Conservation (phyloP, 2,797 vertebrate genomes). For the Labroides dimidiatus region DNA sequence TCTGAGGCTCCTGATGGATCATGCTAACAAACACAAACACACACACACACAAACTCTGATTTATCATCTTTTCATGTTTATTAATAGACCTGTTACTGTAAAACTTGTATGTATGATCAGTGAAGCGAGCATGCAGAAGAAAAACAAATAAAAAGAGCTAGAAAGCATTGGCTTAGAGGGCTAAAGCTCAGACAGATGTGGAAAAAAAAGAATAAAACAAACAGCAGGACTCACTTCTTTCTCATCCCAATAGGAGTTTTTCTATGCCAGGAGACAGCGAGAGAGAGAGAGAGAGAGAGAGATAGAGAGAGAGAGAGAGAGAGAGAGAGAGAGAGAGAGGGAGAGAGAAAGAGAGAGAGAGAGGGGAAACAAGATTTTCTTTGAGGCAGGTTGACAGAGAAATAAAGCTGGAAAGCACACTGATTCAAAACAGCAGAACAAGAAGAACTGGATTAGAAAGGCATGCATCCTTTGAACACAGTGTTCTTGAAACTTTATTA, state of each 20-base stretch:
- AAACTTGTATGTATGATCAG: neutral
- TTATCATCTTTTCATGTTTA: constrained; percentile 1
- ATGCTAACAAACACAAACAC: constrained; percentile 76
- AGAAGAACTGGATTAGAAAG: constrained; percentile 22
- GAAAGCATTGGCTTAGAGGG: constrained; percentile 35
- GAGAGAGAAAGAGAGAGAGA: constrained; percentile 74
- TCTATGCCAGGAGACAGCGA: constrained; percentile 81
- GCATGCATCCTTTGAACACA: constrained; percentile 16
- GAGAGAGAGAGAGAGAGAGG: constrained; percentile 74
- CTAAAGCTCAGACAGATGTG: constrained; percentile 52
- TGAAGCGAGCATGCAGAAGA: constrained; percentile 44
- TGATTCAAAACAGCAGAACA: constrained; percentile 39
- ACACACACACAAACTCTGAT: constrained; percentile 14
- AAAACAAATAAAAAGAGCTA: constrained; percentile 8
- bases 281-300: constrained; percentile 72
- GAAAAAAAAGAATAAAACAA: constrained; percentile 63
- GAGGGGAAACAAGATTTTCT: constrained; percentile 74
- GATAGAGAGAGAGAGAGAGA: constrained; percentile 70
- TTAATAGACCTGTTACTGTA: neutral
- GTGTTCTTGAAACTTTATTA: neutral
- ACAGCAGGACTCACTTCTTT: constrained; percentile 86
- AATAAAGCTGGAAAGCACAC: constrained; percentile 50
- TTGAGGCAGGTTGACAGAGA: constrained; percentile 69
- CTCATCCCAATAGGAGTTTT: constrained; percentile 89
- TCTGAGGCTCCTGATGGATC: constrained; percentile 93